Percentiles rank a stretch among this genome's conserved stretches.
Evolutionary conservation across 2,888 invertebrate genomes (phyloP).

Genomic region (Volucella bombylans): DNA sequence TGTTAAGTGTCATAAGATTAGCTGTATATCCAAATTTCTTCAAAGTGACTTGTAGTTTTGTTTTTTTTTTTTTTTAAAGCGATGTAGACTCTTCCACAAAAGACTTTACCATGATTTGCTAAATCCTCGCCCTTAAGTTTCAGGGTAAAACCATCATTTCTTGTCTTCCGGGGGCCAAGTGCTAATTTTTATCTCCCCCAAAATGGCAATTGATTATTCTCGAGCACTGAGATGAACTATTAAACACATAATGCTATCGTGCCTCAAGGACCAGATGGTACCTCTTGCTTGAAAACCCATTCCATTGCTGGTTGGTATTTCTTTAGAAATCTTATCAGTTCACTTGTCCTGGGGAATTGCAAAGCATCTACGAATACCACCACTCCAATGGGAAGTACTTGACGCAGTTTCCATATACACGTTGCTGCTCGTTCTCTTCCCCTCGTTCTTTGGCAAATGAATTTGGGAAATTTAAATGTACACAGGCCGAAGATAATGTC

Average conservation of each 20-base stretch:
- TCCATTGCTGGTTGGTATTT: constrained; percentile 39
- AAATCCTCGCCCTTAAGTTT: constrained; percentile 11
- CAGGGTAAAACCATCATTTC: constrained; percentile 7
- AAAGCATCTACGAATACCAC: constrained; percentile 19
- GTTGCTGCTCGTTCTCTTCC: too few relatives aligned
- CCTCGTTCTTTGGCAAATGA: constrained; percentile 31
- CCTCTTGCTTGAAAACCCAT: constrained; percentile 62
- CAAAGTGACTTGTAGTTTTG: not conserved
- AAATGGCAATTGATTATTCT: constrained; percentile 66
- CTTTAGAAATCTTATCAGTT: constrained; percentile 60
- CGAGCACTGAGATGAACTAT: constrained; percentile 56
- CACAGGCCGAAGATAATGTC: constrained; percentile 73
- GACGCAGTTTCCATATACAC: constrained; percentile 63
- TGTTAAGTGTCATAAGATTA: too few relatives aligned
- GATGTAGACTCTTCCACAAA: not conserved
- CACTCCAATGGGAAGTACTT: constrained; percentile 50
- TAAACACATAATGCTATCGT: constrained; percentile 63
- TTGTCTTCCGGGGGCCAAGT: constrained; percentile 4
- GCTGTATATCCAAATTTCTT: too few relatives aligned
- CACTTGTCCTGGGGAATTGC: constrained; percentile 41
- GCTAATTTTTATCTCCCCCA: constrained; percentile 44
- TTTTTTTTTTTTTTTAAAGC: not conserved
- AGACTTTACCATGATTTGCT: constrained; percentile 14
- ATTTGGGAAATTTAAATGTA: constrained; percentile 69
- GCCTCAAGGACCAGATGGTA: constrained; percentile 62